Base-by-base conservation (phyloP, 2,113 vertebrate genomes). In the Sapajus apella region DNA sequence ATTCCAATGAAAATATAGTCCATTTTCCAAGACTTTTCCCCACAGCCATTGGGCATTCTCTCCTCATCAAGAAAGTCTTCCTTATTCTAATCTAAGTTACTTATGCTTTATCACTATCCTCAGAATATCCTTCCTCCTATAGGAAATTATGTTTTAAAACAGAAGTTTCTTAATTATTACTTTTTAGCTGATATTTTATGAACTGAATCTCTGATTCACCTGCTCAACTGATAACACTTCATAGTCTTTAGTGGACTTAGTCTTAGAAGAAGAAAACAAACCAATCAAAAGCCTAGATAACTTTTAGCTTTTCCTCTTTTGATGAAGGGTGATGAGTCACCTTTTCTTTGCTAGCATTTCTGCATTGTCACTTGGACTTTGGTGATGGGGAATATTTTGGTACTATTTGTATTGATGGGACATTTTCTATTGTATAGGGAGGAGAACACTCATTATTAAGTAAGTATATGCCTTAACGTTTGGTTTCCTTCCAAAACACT, bases 91-190 rank as follows among this genome's bases (percentile, higher is more conserved):
- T 27, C 35, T 75, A 58, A 94, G 95, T 77, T 45, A 12, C 14
- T 91, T 55, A 13, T 37, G 84, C 10, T 80, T 20, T 94, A 13
- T 85, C 50, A 55, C 23, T 55, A 58, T 47, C 20, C 11, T 96
- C 8, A 82, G 56, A 61, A 73, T 72, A 61, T 79, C 37, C 73
- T 25, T 80, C 9, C n/a, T 80, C 50, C 47, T 56, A 35, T 73
- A 84, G 61, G 8, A 92, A 95, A 68, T 70, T 10, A 66, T 50
- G 7, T 86, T 80, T 95, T 47, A 40, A 73, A 90, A 66, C 4
- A 47, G 58, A 95, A 86, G 70, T 75, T 17, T 72, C 79, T 97
- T 58, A n/a, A 94, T 84, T 80, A 70, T 86, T 47, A 18, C 23
- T 79, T 84, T 95, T 93, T 73, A 95, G 50, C 8, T 50, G 85